A percentile compares a stretch with the other conserved stretches of the same genome.
These are phyloP conservation scores for Proteles cristata DNA, from an alignment of 2,113 vertebrate genomes.

Conservation along the genomic window DNA sequence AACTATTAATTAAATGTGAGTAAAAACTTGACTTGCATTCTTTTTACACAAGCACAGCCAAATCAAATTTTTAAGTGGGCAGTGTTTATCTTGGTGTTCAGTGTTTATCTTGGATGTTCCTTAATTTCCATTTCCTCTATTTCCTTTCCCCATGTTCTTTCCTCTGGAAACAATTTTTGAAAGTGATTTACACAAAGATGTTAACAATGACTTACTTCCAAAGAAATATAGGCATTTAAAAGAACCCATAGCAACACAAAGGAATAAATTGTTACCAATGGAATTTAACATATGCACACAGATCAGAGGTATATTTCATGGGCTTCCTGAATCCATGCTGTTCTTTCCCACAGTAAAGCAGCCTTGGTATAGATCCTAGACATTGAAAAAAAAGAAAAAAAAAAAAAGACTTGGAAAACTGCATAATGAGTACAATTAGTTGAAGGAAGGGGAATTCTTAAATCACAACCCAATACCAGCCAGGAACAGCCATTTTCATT, in stretches of 20 bases:
- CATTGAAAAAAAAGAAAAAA: neutral
- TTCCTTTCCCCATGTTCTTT: constrained; percentile 23
- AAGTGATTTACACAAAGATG: constrained; percentile 14
- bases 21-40: neutral
- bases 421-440: neutral
- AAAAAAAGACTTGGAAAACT: neutral
- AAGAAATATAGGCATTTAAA: neutral
- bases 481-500: constrained; percentile 15
- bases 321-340: neutral
- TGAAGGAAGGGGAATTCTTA: neutral
- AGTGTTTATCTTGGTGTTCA: constrained; percentile 28
- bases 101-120: constrained; percentile 38
- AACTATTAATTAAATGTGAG: neutral
- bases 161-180: constrained; percentile 34
- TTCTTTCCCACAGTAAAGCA: neutral
- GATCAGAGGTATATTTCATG: neutral
- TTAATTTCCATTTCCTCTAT: constrained; percentile 25
- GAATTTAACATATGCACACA: neutral
- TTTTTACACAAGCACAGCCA: neutral
- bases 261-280: neutral
- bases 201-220: constrained; percentile 45
- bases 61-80: neutral
- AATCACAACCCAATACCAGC: neutral
- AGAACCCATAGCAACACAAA: neutral
- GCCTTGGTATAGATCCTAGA: neutral